Conservation (phyloP, 1,140 invertebrate genomes). For the Elysia chlorotica region DNA sequence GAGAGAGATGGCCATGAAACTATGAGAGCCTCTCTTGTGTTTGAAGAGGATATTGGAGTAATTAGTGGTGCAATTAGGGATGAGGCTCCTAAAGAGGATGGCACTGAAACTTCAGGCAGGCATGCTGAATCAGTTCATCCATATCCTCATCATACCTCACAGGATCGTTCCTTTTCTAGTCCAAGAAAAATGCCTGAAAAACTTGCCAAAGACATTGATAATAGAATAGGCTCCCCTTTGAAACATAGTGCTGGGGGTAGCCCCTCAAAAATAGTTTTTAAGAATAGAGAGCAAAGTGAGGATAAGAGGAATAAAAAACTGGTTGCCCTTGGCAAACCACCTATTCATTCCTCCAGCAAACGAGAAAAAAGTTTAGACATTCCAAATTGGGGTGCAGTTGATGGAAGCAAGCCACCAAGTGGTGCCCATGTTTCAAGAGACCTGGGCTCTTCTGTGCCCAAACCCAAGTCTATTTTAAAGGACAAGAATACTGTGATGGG, state of each 20-base stretch:
- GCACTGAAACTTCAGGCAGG: constrained; percentile 18
- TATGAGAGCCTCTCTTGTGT: constrained; percentile 41
- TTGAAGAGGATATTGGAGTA: constrained; percentile 43
- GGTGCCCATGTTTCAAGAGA: constrained; percentile 5
- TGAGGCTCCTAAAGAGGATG: constrained; percentile 10
- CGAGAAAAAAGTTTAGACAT: constrained; percentile 32
- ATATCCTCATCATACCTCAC: constrained; percentile 16
- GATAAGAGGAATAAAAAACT: constrained; percentile 41
- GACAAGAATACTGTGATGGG: constrained; percentile 25
- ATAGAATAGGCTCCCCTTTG: constrained; percentile 44
- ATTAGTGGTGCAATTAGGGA: constrained; percentile 19
- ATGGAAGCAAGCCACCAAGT: not conserved
- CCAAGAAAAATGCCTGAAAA: constrained; percentile 52
- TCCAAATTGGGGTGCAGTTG: not conserved
- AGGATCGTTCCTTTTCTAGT: constrained; percentile 32
- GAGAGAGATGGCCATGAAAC: constrained; percentile 38
- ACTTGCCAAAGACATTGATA: constrained; percentile 50
- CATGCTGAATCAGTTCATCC: not conserved
- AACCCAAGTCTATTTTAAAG: constrained; percentile 28
- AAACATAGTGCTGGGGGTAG: constrained; percentile 34
- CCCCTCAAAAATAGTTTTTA: constrained; percentile 46
- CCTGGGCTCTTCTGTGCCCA: not conserved
- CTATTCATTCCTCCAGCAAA: constrained; percentile 31
- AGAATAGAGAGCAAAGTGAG: constrained; percentile 42
- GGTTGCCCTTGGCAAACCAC: constrained; percentile 37